Evolutionary conservation across 2,888 invertebrate genomes (phyloP), one percentile per base, ranked within the genome.

Genomic region (Margaritifera margaritifera): DNA sequence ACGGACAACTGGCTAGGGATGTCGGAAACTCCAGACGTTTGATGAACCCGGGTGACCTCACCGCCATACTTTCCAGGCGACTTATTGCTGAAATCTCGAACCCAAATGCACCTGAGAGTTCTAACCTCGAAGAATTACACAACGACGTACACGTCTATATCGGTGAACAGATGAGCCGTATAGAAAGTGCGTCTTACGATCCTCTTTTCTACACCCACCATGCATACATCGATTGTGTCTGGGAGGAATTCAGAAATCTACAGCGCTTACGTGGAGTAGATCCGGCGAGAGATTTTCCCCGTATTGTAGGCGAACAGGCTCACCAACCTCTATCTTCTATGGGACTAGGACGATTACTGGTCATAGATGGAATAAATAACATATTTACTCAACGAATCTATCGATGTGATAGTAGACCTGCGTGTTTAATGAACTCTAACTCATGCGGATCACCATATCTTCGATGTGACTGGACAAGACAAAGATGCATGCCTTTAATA

Each of bases 161-260:
- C 8, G 86, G 86, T 0, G 84, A 84, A 20, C 80, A 82, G 51
- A 83, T 86, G 84, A 81, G 77, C 54, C 65, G 78, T 24, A 77
- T 85, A 42, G 80, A 83, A 64, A 82, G 83, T 0, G 81, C 85
- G 0, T 78, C 85, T 1, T 82, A 77, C 64, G 86, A 86, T 64
- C 84, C 84, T 1, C 58, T 82, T 25, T 86, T 85, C 68, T 86
- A 79, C 72, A 54, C 81, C 8, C 82, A 84, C 67, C 84, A 85
- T 64, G 80, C 84, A 1, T 85, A 80, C 64, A 78, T 84, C 8
- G 86, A 86, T 68, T 83, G 79, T 73, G 55, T 85, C n/a, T 84
- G 84, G 84, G 82, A 83, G 61, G 73, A 82, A 58, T 86, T 84
- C 70, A 66, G 84, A 64, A 68, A 77, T 15, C 80, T 77, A 27